phyloP scores from a whole-genome alignment of 53 echinoderm and acorn worm species.

The Mesocentrotus franciscanus region DNA sequence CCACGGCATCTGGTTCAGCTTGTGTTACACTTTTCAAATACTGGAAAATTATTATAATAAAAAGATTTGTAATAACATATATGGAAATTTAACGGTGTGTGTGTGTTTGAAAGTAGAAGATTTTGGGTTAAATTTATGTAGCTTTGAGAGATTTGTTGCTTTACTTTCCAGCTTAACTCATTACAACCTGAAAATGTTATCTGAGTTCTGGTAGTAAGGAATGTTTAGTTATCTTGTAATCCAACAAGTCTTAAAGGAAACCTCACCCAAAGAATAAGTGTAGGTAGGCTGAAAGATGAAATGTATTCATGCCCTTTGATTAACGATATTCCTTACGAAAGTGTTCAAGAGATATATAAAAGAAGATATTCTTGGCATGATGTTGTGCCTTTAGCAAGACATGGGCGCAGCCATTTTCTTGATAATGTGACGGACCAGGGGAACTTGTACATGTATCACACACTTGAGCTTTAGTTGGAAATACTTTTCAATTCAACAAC shows the following conservation, averaged over 20 bases:
- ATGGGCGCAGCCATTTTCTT: no score
- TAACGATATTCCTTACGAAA: no score
- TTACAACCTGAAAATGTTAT: neutral
- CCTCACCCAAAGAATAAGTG: no score
- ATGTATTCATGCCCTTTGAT: no score
- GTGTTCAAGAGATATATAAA: no score
- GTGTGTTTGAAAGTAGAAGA: neutral
- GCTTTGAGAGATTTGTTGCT: neutral
- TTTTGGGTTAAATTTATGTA: neutral
- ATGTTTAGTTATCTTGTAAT: neutral
- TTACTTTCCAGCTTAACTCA: neutral
- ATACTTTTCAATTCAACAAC: no score
- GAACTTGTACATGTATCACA: no score
- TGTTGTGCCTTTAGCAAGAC: no score
- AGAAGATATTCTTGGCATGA: no score
- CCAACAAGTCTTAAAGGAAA: neutral
- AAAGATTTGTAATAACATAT: constrained; percentile 3
- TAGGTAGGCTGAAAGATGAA: no score
- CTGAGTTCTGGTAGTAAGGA: neutral
- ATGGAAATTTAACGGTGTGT: neutral
- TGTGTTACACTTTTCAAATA: constrained; percentile 2
- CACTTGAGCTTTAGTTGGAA: no score
- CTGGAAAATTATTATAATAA: constrained; percentile 23
- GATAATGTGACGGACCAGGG: no score
- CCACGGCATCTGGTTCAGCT: neutral